Evolutionary conservation across 2,797 vertebrate species (phyloP), one percentile per base, ranked within the genome.

Genomic region (Gymnopithys bicolor): DNA sequence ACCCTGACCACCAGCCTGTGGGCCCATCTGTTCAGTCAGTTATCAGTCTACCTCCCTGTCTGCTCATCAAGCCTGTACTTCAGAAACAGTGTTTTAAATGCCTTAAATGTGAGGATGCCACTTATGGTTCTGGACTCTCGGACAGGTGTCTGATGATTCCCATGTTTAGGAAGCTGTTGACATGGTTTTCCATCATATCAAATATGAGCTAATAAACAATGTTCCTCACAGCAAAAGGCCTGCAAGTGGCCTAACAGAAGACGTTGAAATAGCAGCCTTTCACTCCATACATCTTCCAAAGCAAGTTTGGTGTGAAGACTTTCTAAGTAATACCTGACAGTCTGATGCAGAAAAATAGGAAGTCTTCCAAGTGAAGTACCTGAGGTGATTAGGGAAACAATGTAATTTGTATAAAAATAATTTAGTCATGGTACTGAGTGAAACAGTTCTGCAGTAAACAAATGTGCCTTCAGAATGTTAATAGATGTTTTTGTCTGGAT

Each of bases 391-490:
- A 73, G 43, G 37, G 55, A 82, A 94, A 68, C 45, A 84, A 48
- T 58, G 55, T 78, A 71, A 94, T 86, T 89, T 78, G 43, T 81
- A 56, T 33, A 66, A 94, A 58, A 66, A 78, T 58, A 93, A 86
- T 90, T 91, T 84, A 88, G 73, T 78, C 66, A 59, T 94, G 55
- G 41, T 45, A 69, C 43, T 45, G 68, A 84, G 39, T 79, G 76
- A 89, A 89, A 73, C 35, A 77, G 39, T 81, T 78, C 74, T 86
- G 41, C 62, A 45, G 43, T 78, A 68, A 83, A 87, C 8, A 75
- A 91, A 84, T 46, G n/a, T 51, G 28, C 51, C 27, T 87, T 71
- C 64, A 60, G 82, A 92, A 91, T 95, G 52, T 81, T 90, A 91
- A 91, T 85, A 55, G 58, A 46, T 55, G 51, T 70, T 88, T 66